Conservation (phyloP, 2,888 invertebrate species). For the Dryobotodes eremita region DNA sequence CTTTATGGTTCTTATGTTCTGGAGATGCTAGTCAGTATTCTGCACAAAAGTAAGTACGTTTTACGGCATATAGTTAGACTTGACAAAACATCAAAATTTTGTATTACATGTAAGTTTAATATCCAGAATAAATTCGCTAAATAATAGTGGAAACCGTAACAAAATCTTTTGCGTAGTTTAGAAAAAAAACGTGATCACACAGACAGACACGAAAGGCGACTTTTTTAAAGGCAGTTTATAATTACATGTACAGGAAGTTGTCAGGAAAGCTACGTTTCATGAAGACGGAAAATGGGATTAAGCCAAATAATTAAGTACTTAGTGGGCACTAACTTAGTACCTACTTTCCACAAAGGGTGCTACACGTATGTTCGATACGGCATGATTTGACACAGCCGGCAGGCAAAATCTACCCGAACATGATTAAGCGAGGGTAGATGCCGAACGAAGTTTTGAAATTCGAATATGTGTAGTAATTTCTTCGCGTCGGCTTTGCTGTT, state of each 20-base stretch:
- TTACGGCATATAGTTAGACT: no score
- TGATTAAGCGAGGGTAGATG: background rate
- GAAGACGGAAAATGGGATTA: no score
- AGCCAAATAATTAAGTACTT: no score
- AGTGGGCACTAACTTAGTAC: no score
- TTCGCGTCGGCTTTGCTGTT: background rate
- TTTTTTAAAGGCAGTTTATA: no score
- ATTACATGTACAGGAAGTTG: no score
- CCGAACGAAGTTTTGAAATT: background rate
- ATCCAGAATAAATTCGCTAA: background rate
- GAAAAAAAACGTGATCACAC: background rate
- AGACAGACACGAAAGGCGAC: background rate
- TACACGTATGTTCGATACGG: background rate
- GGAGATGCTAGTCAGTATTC: slow-evolving; percentile 75
- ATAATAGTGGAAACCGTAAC: background rate
- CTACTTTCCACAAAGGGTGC: no score
- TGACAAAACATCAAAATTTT: background rate
- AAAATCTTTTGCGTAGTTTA: background rate
- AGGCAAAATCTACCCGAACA: background rate
- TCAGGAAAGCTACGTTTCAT: no score
- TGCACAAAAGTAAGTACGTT: slow-evolving; percentile 75
- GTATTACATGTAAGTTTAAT: background rate
- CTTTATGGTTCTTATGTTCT: slow-evolving; percentile 73
- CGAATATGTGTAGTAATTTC: background rate
- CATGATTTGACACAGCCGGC: background rate